Evolutionary conservation across 2,113 vertebrate species (phyloP).

Genomic region (Halichoerus grypus): DNA sequence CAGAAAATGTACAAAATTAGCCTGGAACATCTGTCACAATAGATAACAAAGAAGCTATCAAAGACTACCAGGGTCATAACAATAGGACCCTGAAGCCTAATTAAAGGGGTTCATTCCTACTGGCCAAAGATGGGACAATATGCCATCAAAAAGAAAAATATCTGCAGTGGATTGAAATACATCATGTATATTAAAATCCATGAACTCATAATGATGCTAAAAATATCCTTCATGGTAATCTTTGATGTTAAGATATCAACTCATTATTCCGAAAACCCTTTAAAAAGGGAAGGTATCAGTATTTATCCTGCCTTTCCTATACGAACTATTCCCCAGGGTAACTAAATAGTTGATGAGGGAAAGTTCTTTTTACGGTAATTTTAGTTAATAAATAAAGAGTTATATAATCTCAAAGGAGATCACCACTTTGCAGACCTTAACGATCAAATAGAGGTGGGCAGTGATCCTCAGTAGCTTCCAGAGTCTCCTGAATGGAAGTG

Average conservation of each 20-base stretch:
- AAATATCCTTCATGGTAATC: conserved; percentile 43
- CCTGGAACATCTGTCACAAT: conserved; percentile 67
- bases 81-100: conserved; percentile 43
- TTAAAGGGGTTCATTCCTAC: conserved; percentile 65
- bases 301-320: conserved; percentile 42
- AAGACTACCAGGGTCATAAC: conserved; percentile 45
- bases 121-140: conserved; percentile 44
- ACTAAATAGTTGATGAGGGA: neutral
- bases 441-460: neutral
- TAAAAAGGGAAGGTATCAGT: neutral
- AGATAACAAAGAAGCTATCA: conserved; percentile 73
- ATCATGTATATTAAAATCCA: conserved; percentile 56
- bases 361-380: conserved; percentile 1
- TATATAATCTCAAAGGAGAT: neutral
- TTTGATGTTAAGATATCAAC: conserved; percentile 46
- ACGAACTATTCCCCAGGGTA: neutral
- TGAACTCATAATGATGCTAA: conserved; percentile 37
- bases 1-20: conserved; percentile 66
- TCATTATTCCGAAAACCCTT: conserved; percentile 13
- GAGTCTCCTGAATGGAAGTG: neutral
- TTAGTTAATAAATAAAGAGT: conserved; percentile 14
- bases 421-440: neutral
- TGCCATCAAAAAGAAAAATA: conserved; percentile 53
- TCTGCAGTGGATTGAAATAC: conserved; percentile 55
- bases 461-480: neutral